These are phyloP conservation scores for Tetramorium alpestre DNA, from an alignment of 1,140 invertebrate genomes.

Conservation along the genomic window DNA sequence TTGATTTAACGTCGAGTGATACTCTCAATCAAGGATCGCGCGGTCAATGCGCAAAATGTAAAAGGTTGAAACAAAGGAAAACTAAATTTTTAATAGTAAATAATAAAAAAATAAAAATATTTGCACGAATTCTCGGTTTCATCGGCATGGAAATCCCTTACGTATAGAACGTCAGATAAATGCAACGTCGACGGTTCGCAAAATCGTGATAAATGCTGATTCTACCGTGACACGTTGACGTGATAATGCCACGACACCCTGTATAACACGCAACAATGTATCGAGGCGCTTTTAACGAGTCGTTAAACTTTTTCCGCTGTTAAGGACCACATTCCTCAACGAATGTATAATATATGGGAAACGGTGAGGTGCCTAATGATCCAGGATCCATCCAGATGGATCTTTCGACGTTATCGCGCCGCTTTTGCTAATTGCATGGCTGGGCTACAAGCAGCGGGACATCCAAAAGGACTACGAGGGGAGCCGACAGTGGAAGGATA, in stretches of 20 bases:
- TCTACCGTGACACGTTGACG: not conserved
- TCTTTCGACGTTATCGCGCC: slow-evolving; percentile 71
- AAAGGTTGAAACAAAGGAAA: not conserved
- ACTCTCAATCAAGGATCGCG: not conserved
- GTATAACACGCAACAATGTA: not conserved
- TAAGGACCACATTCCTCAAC: slow-evolving; percentile 29
- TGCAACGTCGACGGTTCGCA: not conserved
- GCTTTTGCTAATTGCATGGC: slow-evolving; percentile 76
- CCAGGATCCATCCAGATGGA: slow-evolving; percentile 48
- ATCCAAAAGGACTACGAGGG: slow-evolving; percentile 13
- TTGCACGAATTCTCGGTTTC: not conserved
- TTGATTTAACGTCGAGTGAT: slow-evolving; percentile 1
- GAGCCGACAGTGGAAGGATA: not conserved
- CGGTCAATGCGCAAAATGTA: not conserved
- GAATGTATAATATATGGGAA: not conserved
- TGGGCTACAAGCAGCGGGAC: slow-evolving; percentile 45
- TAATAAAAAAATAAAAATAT: not conserved
- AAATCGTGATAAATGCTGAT: not conserved
- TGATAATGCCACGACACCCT: not conserved
- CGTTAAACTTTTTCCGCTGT: not conserved
- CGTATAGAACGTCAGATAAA: not conserved
- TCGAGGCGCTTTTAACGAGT: not conserved
- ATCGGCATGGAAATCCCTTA: not conserved
- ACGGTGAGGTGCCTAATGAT: slow-evolving; percentile 47
- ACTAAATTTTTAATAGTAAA: not conserved